Evolutionary conservation across 2,888 invertebrate genomes (phyloP), one percentile per base, ranked within the genome.

Genomic region (Epicampocera succincta): DNA sequence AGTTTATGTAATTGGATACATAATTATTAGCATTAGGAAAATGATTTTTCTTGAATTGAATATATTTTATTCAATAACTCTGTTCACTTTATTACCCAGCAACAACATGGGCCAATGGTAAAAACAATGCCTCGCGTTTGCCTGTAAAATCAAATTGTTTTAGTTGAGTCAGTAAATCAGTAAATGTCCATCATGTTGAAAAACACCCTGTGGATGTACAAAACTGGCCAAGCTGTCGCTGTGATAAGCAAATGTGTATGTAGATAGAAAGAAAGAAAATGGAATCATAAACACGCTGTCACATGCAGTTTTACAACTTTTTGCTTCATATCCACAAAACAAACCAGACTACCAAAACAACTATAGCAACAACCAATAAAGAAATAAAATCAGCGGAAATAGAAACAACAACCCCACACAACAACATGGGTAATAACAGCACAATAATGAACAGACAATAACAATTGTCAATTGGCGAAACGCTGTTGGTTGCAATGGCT

Each of bases 391-490:
- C 12, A 48, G 12, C 65, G 66, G 66, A 78, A 74, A 72, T 74
- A 61, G 60, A 38, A 80, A 74, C 63, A 79, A 79, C 48, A 71
- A 52, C 44, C 33, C 58, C 56, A 25, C 29, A 68, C 54, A 74
- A 75, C 80, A 71, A 52, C 56, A 75, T 60, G 38, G 75, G 61
- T 71, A 80, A 69, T 76, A 77, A 76, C 81, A 58, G 65, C 78
- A 80, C 82, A 83, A 84, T 71, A 82, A 77, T 74, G 69, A 77
- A 71, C 69, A 82, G 17, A 81, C 69, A 73, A 71, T 58, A 77
- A 75, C 75, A 83, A 80, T 69, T 80, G 82, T 75, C 78, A 82
- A 78, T 78, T 82, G 74, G 74, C 66, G 56, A 82, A 82, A 73
- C 63, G 75, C n/a, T n/a, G n/a, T n/a, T n/a, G n/a, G n/a, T 73